Base-by-base conservation (phyloP, 2,797 vertebrate genomes). In the Prunella strophiata region DNA sequence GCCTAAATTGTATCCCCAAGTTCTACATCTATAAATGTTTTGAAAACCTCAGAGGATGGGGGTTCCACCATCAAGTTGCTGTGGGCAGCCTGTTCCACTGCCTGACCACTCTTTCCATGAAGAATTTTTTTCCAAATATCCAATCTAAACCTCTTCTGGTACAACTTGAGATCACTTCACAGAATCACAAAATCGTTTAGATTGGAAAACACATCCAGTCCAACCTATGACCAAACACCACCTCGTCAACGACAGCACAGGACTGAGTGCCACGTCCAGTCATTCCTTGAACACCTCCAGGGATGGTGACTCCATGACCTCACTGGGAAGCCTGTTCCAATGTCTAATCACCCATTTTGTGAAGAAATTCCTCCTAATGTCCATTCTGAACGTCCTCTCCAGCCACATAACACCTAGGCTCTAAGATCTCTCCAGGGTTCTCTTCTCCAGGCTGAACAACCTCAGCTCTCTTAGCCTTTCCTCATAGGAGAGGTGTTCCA, bases 401-500 rank as follows among this genome's bases (percentile, higher is more conserved):
- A 21, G 5, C 16, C 19, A 22, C 1, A 1, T 52, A 30, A 30
- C n/a, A 34, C 6, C 8, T 20, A 10, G 38, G 11, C 14, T 34
- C 47, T 27, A 22, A 32, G 40, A 26, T 74, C 47, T 59, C n/a
- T 8, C 8, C 5, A 18, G 32, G 29, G 16, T n/a, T 84, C 16
- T 34, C n/a, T 51, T 65, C 23, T 52, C 26, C 16, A 67, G 25
- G 19, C 16, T 65, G 43, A 40, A 22, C 3, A 61, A 40, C 14
- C 14, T 40, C 61, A 30, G 10, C 54, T 54, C 30, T 47, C 11
- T 48, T 40, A 67, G 34, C 21, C 15, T 88, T 61, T 54, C 15
- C 12, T 47, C 7, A 3, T 0, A 54, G n/a, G 8, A 70, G 42
- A 42, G 8, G 2, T 34, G 26, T 54, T 52, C 30, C 3, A n/a